phyloP scores from a whole-genome alignment of 1,140 invertebrate genomes.

The Micrasema longulum region DNA sequence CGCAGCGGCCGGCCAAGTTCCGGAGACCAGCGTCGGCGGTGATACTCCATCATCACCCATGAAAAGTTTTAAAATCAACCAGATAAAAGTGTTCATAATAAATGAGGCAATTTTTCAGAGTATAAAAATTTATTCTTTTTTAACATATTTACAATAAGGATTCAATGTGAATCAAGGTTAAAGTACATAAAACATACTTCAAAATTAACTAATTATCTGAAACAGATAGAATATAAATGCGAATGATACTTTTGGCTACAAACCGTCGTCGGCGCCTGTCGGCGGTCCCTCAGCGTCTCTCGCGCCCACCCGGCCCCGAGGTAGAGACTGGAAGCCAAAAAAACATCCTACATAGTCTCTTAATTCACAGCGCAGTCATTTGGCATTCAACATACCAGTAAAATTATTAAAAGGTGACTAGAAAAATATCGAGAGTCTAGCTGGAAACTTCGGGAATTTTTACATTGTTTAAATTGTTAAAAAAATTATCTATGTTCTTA shows the following conservation, averaged over 20 bases:
- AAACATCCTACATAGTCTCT: constrained; percentile 51
- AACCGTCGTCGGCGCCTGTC: constrained; percentile 29
- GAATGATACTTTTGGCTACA: constrained; percentile 48
- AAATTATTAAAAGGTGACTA: constrained; percentile 19
- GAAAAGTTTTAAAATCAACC: constrained; percentile 43
- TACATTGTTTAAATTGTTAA: constrained; percentile 46
- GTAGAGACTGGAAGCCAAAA: constrained; percentile 49
- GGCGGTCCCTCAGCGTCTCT: not conserved
- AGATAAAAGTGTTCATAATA: constrained; percentile 32
- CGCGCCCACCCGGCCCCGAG: constrained; percentile 20
- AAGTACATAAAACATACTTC: constrained; percentile 30
- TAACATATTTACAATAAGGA: constrained; percentile 39
- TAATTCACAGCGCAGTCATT: constrained; percentile 16
- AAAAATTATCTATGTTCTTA: constrained; percentile 47
- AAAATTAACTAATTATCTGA: constrained; percentile 28
- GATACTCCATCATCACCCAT: constrained; percentile 23
- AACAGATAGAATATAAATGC: constrained; percentile 32
- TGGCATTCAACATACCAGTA: constrained; percentile 19
- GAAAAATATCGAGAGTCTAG: constrained; percentile 2
- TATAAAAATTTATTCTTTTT: constrained; percentile 26
- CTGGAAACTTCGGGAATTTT: constrained; percentile 37
- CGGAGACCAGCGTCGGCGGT: not conserved
- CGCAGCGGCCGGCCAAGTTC: not conserved
- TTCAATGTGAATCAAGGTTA: constrained; percentile 52
- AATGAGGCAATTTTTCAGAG: constrained; percentile 16